A percentile compares a stretch with the other conserved stretches of the same genome.
These are phyloP conservation scores for Drosophila chauvacae DNA, from an alignment of 1,140 invertebrate species.

Conservation along the genomic window DNA sequence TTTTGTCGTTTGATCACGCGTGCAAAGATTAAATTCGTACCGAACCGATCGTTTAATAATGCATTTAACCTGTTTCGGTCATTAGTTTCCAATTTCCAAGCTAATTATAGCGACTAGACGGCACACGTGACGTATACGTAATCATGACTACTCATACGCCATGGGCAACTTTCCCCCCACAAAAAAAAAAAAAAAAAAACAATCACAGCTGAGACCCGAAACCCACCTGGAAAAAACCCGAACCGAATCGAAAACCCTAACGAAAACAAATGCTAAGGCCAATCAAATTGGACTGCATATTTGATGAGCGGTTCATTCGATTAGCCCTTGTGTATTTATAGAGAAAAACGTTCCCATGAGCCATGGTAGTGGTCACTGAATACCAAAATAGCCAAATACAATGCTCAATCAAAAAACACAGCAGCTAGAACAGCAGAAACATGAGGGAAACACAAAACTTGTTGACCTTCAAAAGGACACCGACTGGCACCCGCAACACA, in stretches of 20 bases:
- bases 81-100: conserved; percentile 9
- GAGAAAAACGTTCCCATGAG: conserved; percentile 36
- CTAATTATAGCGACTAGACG: conserved; percentile 36
- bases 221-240: conserved; percentile 31
- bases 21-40: conserved; percentile 17
- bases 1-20: conserved; percentile 20
- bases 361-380: conserved; percentile 17
- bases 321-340: conserved; percentile 40
- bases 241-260: conserved; percentile 19
- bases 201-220: neutral
- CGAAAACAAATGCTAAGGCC: conserved; percentile 28
- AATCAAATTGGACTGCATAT: conserved; percentile 42
- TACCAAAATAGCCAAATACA: conserved; percentile 59
- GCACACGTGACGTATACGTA: conserved; percentile 52
- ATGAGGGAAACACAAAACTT: conserved; percentile 45
- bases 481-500: conserved; percentile 31
- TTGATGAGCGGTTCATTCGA: conserved; percentile 39
- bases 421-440: conserved; percentile 28
- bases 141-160: conserved; percentile 17
- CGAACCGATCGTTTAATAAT: conserved; percentile 9
- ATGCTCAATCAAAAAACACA: conserved; percentile 50
- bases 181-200: neutral
- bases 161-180: conserved; percentile 30
- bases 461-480: conserved; percentile 83
- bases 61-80: conserved; percentile 17